phyloP scores from a whole-genome alignment of 2,797 vertebrate species.

The Poecilia picta region DNA sequence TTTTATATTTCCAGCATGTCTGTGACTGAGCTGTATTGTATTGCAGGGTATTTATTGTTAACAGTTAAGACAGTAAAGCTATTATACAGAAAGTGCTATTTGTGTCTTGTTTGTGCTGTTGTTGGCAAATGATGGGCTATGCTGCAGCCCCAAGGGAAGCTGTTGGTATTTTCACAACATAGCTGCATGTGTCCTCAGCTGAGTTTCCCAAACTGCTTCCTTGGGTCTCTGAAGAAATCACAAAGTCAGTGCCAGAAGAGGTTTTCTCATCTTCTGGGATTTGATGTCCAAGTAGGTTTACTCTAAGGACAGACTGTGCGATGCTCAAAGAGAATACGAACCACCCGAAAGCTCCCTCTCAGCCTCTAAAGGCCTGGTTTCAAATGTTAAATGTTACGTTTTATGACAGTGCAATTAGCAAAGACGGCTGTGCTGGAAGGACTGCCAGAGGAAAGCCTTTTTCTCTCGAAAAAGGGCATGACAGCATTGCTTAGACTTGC shows the following conservation, averaged over 20 bases:
- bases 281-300: background rate
- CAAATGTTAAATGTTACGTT: background rate
- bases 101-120: slow-evolving; percentile 45
- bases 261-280: background rate
- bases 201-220: slow-evolving; percentile 22
- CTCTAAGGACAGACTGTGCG: background rate
- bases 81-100: slow-evolving; percentile 31
- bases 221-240: slow-evolving; percentile 12
- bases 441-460: background rate
- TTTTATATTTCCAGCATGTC: slow-evolving; percentile 58
- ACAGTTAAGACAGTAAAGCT: slow-evolving; percentile 49
- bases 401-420: background rate
- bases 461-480: background rate
- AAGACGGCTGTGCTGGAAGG: background rate
- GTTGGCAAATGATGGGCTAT: slow-evolving; percentile 19
- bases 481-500: background rate
- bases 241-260: slow-evolving; percentile 2
- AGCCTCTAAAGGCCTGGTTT: background rate
- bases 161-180: slow-evolving; percentile 39
- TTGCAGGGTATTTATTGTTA: slow-evolving; percentile 51
- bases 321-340: background rate
- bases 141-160: slow-evolving; percentile 34
- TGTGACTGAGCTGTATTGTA: slow-evolving; percentile 48
- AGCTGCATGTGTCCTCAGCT: slow-evolving; percentile 21
- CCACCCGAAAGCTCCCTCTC: background rate